Evolutionary conservation across 2,888 invertebrate species (phyloP), one percentile per base, ranked within the genome.

Genomic region (Drosophila leonis): DNA sequence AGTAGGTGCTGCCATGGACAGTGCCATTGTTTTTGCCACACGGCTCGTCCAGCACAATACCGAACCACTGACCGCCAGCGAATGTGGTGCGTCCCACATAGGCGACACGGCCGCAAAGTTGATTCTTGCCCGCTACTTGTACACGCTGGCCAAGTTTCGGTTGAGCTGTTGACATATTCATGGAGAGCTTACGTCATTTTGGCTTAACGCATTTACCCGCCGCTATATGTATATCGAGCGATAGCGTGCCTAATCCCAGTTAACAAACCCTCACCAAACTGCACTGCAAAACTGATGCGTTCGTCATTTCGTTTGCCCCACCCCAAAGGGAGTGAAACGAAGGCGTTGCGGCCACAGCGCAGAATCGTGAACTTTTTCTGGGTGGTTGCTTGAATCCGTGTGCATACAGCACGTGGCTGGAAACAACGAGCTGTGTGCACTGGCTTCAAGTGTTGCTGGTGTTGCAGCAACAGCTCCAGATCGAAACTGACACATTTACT

Each of bases 1-100:
- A 99, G 93, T 99, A 99, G 35, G 95, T 94, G 90, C 97, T 97
- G 55, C 98, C 98, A 82, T 98, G 96, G 35, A 99, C 96, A 48
- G 97, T 96, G 29, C 99, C 99, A 94, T 99, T 98, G 92, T 99
- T 99, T 92, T 98, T 98, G 31, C 99, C 99, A 92, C 97, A 98
- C 0, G 98, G 95, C 90, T 98, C 98, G 92, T 99, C 98, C 62
- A 99, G 94, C 68, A 98, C 95, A 4, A 99, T 96, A 12, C 99
- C 99, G 82, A 99, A 96, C 98, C 98, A 98, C 93, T 97, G 97
- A 66, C 99, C 99, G 57, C 96, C 94, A 0, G 98, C 97, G 93
- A 99, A 99, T 46, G 95, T 95, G 1, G 99, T 98, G 78, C 95
- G 94, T 0, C 99, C 99, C 61, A 97, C 95, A 92, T 96, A 99